Evolutionary conservation across 2,797 vertebrate genomes (phyloP).

Genomic region (Craterocephalus amniculus): DNA sequence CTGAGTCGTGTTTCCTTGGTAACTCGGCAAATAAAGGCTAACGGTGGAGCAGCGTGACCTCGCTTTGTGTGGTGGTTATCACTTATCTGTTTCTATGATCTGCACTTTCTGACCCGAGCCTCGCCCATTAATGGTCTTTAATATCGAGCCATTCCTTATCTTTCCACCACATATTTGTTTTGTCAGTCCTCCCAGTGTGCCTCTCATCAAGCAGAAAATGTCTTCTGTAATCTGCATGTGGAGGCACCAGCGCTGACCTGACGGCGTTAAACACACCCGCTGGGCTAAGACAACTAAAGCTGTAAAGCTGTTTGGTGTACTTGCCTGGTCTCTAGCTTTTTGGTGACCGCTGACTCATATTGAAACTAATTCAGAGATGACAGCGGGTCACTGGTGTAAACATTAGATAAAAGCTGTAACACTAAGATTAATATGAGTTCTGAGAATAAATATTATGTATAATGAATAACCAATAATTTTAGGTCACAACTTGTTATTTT

Average conservation of each 20-base stretch:
- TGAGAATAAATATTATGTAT: not conserved
- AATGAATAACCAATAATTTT: not conserved
- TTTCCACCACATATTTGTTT: slow-evolving; percentile 21
- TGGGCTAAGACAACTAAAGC: not conserved
- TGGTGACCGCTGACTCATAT: not conserved
- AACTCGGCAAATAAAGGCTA: not conserved
- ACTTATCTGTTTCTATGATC: not conserved
- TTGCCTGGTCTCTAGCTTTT: not conserved
- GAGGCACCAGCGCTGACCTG: not conserved
- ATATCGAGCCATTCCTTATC: slow-evolving; percentile 28
- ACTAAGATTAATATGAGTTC: not conserved
- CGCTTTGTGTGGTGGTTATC: not conserved
- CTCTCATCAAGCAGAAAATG: not conserved
- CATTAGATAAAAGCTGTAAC: slow-evolving; percentile 3
- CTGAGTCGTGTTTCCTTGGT: not conserved
- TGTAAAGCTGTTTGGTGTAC: not conserved
- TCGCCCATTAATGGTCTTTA: slow-evolving; percentile 1
- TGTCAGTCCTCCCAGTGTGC: not conserved
- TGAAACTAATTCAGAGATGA: not conserved
- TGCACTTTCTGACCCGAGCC: not conserved
- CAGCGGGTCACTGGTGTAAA: not conserved
- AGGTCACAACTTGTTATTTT: not conserved
- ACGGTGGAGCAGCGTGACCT: not conserved
- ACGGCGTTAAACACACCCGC: not conserved
- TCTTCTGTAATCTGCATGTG: not conserved